Base-by-base conservation (phyloP, 2,888 invertebrate species). In the Schizotus pectinicornis region DNA sequence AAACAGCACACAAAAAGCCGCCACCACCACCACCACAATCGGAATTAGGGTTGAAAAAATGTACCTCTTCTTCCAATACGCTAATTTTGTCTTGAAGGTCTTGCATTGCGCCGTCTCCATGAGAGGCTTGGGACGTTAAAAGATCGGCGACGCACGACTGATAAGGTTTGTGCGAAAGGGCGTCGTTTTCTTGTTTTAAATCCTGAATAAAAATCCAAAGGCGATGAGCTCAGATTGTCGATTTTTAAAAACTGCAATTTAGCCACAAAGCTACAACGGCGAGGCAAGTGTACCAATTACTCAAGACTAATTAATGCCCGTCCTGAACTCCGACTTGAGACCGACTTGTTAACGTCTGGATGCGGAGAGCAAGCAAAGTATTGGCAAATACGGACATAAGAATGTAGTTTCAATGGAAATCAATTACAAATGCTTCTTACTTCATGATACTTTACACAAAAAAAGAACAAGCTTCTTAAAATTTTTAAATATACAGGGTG, bases 31-130 rank as follows among this genome's bases (percentile, higher is more conserved):
- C n/a, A n/a, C n/a, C n/a, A 35, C 52, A 45, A 57, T 60, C 60
- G 30, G 2, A 38, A 50, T 33, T 7, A 22, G 22, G 30, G 35
- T 8, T 5, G 12, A 49, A 50, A 56, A 52, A 57, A 30, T 31
- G 42, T 66, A 72, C 70, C 68, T 70, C 68, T 37, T 61, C 59
- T 61, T 70, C 69, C 59, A 72, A 61, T 12, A 56, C 45, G 53
- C 62, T 63, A 38, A 72, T 59, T 61, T 59, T 66, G 35, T 70
- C 68, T 61, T 69, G 67, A 12, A 71, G 60, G 35, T 68, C 67
- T 53, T 49, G 48, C 6, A 61, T 50, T 12, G 41, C 49, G 55
- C 42, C 47, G 38, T 49, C 62, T 62, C 36, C 7, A 35, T 36
- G 49, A 35, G 45, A 22, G 61, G 42, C 50, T 65, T 36, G 61